Conservation (phyloP, 2,888 invertebrate genomes). For the Tipula lateralis region DNA sequence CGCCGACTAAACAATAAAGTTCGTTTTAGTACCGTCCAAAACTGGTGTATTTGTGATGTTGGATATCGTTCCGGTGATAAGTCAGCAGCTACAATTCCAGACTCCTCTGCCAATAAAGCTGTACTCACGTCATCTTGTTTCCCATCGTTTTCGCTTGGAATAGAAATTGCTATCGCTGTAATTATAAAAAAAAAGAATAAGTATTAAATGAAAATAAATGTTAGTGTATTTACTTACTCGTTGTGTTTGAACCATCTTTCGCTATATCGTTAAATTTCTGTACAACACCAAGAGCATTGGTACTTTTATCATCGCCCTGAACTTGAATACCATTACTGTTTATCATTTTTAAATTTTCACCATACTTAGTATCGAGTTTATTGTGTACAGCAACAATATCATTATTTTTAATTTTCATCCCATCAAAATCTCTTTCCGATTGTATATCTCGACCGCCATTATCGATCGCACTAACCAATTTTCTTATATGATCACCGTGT, state of each 20-base stretch:
- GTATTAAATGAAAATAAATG: conserved; percentile 28
- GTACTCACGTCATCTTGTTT: conserved; percentile 67
- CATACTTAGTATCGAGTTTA: conserved; percentile 47
- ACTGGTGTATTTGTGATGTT: conserved; percentile 76
- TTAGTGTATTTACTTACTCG: conserved; percentile 12
- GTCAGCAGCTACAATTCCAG: conserved; percentile 48
- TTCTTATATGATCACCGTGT: conserved; percentile 85
- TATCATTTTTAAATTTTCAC: conserved; percentile 38
- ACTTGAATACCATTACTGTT: conserved; percentile 46
- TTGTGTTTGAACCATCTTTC: conserved; percentile 50
- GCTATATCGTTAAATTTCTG: conserved; percentile 61
- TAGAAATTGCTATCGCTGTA: conserved; percentile 53
- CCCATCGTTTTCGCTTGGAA: conserved; percentile 52
- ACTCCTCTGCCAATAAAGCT: conserved; percentile 58
- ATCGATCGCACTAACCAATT: conserved; percentile 76
- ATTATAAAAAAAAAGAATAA: conserved; percentile 43
- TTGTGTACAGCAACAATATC: conserved; percentile 54
- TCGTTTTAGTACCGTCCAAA: conserved; percentile 81
- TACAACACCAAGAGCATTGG: conserved; percentile 48
- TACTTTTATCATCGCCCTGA: conserved; percentile 32
- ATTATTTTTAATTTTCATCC: conserved; percentile 52
- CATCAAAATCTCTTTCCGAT: conserved; percentile 64
- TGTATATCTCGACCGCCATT: conserved; percentile 80
- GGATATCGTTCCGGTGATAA: conserved; percentile 68
- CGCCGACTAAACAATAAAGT: conserved; percentile 78